phyloP scores from a whole-genome alignment of 2,888 invertebrate species.

The Agapostemon virescens region DNA sequence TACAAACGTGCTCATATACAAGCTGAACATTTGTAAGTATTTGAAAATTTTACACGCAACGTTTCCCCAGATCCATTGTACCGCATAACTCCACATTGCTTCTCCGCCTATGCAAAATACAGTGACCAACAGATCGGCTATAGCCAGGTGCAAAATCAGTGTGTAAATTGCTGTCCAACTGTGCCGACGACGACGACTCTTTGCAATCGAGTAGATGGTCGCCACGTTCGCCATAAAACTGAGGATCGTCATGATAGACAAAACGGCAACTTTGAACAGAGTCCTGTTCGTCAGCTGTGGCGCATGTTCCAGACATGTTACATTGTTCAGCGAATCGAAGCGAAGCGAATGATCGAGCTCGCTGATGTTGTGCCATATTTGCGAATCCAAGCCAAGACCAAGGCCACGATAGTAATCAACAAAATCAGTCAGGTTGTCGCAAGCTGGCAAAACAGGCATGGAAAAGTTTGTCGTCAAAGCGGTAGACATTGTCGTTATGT shows the following conservation, averaged over 20 bases:
- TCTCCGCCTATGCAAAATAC: slow-evolving; percentile 91
- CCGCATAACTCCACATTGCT: slow-evolving; percentile 90
- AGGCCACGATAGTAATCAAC: slow-evolving; percentile 24
- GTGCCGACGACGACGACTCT: slow-evolving; percentile 84
- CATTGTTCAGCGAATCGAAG: slow-evolving; percentile 40
- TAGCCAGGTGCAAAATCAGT: slow-evolving; percentile 90
- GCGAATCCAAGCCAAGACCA: slow-evolving; percentile 22
- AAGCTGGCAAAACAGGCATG: slow-evolving; percentile 29
- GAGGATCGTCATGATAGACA: slow-evolving; percentile 86
- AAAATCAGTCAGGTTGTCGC: slow-evolving; percentile 61
- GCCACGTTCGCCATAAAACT: slow-evolving; percentile 89
- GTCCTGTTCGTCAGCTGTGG: slow-evolving; percentile 85
- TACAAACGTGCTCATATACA: slow-evolving; percentile 91
- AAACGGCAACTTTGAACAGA: slow-evolving; percentile 85
- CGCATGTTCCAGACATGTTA: slow-evolving; percentile 84
- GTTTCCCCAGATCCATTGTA: slow-evolving; percentile 91
- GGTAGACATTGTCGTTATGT: slow-evolving; percentile 16
- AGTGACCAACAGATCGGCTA: slow-evolving; percentile 91
- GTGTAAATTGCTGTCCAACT: slow-evolving; percentile 88
- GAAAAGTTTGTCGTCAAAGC: not conserved
- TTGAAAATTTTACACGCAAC: slow-evolving; percentile 90
- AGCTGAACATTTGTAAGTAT: slow-evolving; percentile 90
- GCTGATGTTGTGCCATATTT: slow-evolving; percentile 39
- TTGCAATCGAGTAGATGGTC: slow-evolving; percentile 88
- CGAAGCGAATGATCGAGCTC: slow-evolving; percentile 24